Evolutionary conservation across 2,888 invertebrate species (phyloP), one percentile per base, ranked within the genome.

Genomic region (Apamea epomidion): DNA sequence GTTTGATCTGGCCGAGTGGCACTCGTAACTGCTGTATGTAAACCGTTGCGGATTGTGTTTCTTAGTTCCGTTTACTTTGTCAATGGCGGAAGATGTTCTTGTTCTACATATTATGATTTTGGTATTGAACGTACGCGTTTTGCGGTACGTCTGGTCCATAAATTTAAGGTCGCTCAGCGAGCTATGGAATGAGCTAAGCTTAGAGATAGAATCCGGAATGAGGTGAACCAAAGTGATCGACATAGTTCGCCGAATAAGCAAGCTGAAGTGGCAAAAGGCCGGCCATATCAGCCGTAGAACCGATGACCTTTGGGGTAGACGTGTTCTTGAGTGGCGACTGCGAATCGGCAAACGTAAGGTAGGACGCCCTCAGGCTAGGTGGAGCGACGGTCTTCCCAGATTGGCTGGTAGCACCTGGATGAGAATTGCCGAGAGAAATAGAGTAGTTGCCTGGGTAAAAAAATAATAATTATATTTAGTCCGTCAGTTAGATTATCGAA

Each of bases 1-100:
- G 90, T 92, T 91, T 91, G 91, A 92, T 93, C 92, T 90, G 82
- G 78, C 58, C 74, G 68, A 87, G 87, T 85, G 85, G 79, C 82
- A 84, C 87, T 89, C 67, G 54, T 78, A 67, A 74, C 71, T 60
- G 72, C 71, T 75, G 82, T 84, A 73, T 85, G 83, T 81, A 64
- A 84, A 81, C 77, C 78, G 75, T 77, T 78, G 54, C 75, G 45
- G 37, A 79, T 81, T 86, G 81, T 78, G 81, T 71, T 72, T 67
- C 67, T 78, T 81, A 67, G 32, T 51, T 68, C 54, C 37, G 42
- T 81, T 76, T 84, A 73, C n/a, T 68, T n/a, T 48, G 25, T 29
- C 21, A 45, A 25, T 32, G 37, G 45, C 3, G 37, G 2, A 64
- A 83, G 51, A 58, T 71, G 6, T 7, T 37, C 21, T 37, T 54